Base-by-base conservation (phyloP, 2,888 invertebrate genomes). In the Protodeltote pygarga region DNA sequence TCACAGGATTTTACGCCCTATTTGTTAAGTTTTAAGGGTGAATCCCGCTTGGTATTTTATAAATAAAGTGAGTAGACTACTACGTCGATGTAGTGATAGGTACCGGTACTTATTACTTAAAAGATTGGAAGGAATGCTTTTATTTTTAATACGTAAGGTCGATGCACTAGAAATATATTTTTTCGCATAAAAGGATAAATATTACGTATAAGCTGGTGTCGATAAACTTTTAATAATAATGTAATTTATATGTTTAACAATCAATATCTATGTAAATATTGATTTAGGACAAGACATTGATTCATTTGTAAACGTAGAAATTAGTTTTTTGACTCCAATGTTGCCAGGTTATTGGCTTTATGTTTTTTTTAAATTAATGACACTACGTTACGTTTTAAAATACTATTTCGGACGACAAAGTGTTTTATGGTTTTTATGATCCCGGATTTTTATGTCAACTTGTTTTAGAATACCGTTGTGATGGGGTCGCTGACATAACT, bases 101-200 rank as follows among this genome's bases (percentile, higher is more conserved):
- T n/a, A n/a, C n/a, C n/a, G n/a, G n/a, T n/a, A n/a, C n/a, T n/a
- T n/a, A n/a, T n/a, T n/a, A n/a, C n/a, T n/a, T n/a, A n/a, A n/a
- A n/a, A n/a, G n/a, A n/a, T n/a, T n/a, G n/a, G n/a, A n/a, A n/a
- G n/a, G 46, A 42, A 54, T 46, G 38, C 49, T 59, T 60, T 67
- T 62, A 40, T 51, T 59, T 60, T 67, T 62, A 40, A 42, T 45
- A 32, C 37, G 34, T 46, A 62, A 52, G 60, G 53, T 45, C 42
- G 31, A 8, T 34, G 10, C 29, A 58, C 39, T 60, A 54, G 42
- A 48, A 41, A 61, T 62, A 49, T 24, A 14, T 20, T 14, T 19
- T 16, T 13, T 1, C 0, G 14, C 5, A 28, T 42, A 24, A 28
- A 48, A 8, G 3, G 13, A 15, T 14, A 19, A 24, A 16, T 24